A percentile compares a stretch with the other conserved stretches of the same genome.
Conservation (phyloP, 1,140 invertebrate species). For the Macrostomum lignano region DNA sequence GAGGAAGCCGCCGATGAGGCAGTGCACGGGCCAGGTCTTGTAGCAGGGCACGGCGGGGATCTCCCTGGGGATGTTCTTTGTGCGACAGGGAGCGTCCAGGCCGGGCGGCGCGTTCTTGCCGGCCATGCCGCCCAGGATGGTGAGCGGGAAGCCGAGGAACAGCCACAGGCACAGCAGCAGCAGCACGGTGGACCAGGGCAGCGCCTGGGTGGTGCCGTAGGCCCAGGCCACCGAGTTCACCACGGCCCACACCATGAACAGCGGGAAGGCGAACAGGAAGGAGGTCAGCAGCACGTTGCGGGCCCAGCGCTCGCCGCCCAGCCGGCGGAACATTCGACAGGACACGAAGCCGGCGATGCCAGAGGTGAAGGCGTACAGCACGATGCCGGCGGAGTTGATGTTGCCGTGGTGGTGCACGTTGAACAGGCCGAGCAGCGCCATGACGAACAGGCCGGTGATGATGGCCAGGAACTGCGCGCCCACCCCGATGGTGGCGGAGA, state of each 20-base stretch:
- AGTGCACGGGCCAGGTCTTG: conserved; percentile 27
- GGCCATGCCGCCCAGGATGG: conserved; percentile 31
- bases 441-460: conserved; percentile 28
- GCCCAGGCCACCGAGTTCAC: conserved; percentile 31
- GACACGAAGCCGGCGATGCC: conserved; percentile 10
- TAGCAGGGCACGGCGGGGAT: conserved; percentile 31
- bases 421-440: conserved; percentile 31
- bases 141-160: conserved; percentile 32
- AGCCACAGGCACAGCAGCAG: conserved; percentile 30
- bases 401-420: conserved; percentile 32
- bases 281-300: conserved; percentile 32
- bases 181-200: conserved; percentile 30
- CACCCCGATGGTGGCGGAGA: conserved; percentile 32
- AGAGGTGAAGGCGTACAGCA: conserved; percentile 32
- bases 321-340: conserved; percentile 11
- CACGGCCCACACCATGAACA: conserved; percentile 31
- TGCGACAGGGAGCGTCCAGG: conserved; percentile 31
- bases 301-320: conserved; percentile 32
- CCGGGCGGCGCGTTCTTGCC: conserved; percentile 29
- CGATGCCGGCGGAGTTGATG: conserved; percentile 30
- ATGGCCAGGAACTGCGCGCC: conserved; percentile 30
- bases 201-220: conserved; percentile 32
- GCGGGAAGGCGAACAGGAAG: conserved; percentile 30
- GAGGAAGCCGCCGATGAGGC: conserved; percentile 31
- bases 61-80: conserved; percentile 31